Evolutionary conservation across 2,113 vertebrate species (phyloP).

Genomic region (Tachysurus fulvidraco): DNA sequence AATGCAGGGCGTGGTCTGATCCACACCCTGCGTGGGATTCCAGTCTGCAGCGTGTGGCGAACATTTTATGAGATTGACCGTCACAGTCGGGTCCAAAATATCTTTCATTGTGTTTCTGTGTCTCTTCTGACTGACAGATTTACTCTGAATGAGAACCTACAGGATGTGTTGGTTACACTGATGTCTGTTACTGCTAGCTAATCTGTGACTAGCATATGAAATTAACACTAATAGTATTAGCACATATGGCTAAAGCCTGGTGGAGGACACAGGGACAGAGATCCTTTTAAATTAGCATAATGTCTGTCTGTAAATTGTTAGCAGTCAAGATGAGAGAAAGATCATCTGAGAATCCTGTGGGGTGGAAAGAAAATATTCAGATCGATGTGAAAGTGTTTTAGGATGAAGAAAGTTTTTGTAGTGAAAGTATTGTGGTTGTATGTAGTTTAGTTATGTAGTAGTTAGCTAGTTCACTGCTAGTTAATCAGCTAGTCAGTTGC

Average conservation of each 20-base stretch:
- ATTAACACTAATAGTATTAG: background rate
- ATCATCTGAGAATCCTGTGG: background rate
- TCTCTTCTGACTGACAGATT: background rate
- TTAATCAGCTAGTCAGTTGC: background rate
- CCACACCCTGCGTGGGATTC: background rate
- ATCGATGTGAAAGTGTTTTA: background rate
- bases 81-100: background rate
- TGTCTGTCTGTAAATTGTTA: background rate
- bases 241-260: background rate
- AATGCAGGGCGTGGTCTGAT: slow-evolving; percentile 8
- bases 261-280: background rate
- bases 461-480: background rate
- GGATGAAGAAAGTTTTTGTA: background rate
- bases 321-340: background rate
- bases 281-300: background rate
- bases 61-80: background rate
- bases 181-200: background rate
- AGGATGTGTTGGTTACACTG: background rate
- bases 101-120: background rate
- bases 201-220: background rate
- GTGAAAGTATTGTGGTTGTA: background rate
- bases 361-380: background rate
- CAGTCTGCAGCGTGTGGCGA: background rate
- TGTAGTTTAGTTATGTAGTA: background rate
- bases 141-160: background rate